phyloP scores from a whole-genome alignment of 2,888 invertebrate genomes.

The Caenorhabditis panamensis region DNA sequence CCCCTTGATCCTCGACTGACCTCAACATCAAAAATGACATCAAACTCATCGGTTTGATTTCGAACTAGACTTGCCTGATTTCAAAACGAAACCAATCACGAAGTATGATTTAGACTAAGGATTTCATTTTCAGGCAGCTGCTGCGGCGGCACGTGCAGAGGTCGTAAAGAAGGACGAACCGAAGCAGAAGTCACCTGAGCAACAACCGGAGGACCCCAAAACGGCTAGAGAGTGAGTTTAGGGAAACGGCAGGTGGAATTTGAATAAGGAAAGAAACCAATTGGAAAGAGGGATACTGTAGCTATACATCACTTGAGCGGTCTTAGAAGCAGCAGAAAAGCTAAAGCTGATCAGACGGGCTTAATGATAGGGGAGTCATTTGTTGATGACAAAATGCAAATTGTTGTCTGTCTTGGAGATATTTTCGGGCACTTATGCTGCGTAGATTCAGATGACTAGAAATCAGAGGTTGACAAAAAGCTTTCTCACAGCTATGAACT shows the following conservation, averaged over 20 bases:
- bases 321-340: too few relatives aligned
- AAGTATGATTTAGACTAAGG: constrained; percentile 4
- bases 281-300: background rate
- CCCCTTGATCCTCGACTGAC: background rate
- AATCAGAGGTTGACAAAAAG: too few relatives aligned
- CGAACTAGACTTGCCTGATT: background rate
- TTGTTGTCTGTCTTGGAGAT: too few relatives aligned
- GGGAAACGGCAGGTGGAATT: constrained; percentile 27
- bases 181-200: constrained; percentile 55
- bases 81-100: background rate
- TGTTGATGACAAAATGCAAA: too few relatives aligned
- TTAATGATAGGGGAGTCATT: too few relatives aligned
- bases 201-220: constrained; percentile 69
- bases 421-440: too few relatives aligned
- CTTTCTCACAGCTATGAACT: too few relatives aligned
- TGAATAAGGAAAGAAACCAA: background rate
- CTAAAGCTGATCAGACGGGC: too few relatives aligned
- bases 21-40: background rate
- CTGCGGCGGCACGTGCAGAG: constrained; percentile 37
- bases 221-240: constrained; percentile 61
- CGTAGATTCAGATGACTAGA: too few relatives aligned
- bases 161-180: constrained; percentile 46
- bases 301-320: too few relatives aligned
- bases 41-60: background rate
- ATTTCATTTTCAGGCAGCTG: constrained; percentile 40